Evolutionary conservation across 2,888 invertebrate genomes (phyloP).

Genomic region (Arrhopalites spinosus): DNA sequence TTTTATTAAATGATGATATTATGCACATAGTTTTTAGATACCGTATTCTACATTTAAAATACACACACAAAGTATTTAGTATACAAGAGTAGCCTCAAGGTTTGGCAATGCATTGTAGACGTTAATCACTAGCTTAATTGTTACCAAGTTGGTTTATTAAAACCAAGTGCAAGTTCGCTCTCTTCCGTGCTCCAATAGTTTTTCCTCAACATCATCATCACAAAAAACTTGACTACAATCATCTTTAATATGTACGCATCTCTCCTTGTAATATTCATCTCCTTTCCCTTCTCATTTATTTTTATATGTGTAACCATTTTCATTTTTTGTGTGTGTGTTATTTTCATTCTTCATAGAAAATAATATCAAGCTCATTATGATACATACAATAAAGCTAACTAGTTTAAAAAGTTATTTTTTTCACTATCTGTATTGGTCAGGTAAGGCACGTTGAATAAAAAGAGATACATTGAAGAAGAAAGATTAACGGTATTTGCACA

Average conservation of each 20-base stretch:
- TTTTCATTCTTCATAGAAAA: not conserved
- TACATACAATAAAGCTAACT: not conserved
- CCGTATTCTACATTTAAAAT: too few species aligned
- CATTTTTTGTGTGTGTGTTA: not conserved
- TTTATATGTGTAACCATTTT: not conserved
- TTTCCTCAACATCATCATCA: slow-evolving; percentile 16
- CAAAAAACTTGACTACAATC: too few species aligned
- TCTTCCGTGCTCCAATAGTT: slow-evolving; percentile 35
- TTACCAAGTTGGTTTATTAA: too few species aligned
- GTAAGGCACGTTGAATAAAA: slow-evolving; percentile 3
- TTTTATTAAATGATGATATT: too few species aligned
- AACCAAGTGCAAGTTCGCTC: slow-evolving; percentile 1
- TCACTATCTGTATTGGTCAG: slow-evolving; percentile 17
- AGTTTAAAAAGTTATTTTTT: not conserved
- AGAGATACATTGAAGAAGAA: not conserved
- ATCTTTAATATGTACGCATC: slow-evolving; percentile 6
- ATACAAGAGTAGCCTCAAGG: too few species aligned
- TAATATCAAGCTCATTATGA: not conserved
- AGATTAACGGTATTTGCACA: slow-evolving; percentile 20
- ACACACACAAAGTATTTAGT: too few species aligned
- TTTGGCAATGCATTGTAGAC: slow-evolving; percentile 36
- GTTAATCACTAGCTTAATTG: slow-evolving; percentile 35
- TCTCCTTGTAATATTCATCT: not conserved
- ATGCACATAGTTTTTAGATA: too few species aligned
- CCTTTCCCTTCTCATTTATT: not conserved